phyloP scores from a whole-genome alignment of 2,113 vertebrate genomes.

The Paraplagusia blochii region DNA sequence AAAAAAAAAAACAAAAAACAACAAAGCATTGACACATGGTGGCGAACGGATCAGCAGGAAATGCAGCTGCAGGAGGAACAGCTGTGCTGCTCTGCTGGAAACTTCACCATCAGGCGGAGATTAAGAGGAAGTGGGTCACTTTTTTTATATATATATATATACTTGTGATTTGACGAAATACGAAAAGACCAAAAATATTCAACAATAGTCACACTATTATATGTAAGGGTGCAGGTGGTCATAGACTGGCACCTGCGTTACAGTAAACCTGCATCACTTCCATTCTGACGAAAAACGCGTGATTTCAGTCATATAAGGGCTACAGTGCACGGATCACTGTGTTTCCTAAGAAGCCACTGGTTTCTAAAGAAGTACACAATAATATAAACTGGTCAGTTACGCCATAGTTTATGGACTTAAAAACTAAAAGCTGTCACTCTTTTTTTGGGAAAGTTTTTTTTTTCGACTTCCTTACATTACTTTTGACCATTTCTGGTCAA shows the following conservation, averaged over 20 bases:
- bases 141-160: slow-evolving; percentile 16
- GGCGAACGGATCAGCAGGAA: slow-evolving; percentile 2
- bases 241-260: slow-evolving; percentile 19
- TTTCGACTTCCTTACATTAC: too few relatives aligned
- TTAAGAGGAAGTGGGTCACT: slow-evolving; percentile 17
- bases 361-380: slow-evolving; percentile 16
- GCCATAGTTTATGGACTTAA: too few relatives aligned
- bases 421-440: too few relatives aligned
- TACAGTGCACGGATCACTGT: background rate
- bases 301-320: background rate
- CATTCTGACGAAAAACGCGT: slow-evolving; percentile 24
- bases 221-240: slow-evolving; percentile 6
- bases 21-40: background rate
- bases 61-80: slow-evolving; percentile 5
- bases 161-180: slow-evolving; percentile 13
- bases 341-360: slow-evolving; percentile 10
- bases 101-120: background rate
- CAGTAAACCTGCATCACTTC: slow-evolving; percentile 7
- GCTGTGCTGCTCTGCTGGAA: slow-evolving; percentile 1
- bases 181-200: slow-evolving; percentile 10
- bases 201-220: background rate
- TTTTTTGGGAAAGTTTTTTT: too few relatives aligned
- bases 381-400: too few relatives aligned
- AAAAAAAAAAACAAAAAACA: background rate
- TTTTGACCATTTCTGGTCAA: too few relatives aligned